Evolutionary conservation across 2,888 invertebrate genomes (phyloP), one percentile per base, ranked within the genome.

Genomic region (Amphimallon solstitiale): DNA sequence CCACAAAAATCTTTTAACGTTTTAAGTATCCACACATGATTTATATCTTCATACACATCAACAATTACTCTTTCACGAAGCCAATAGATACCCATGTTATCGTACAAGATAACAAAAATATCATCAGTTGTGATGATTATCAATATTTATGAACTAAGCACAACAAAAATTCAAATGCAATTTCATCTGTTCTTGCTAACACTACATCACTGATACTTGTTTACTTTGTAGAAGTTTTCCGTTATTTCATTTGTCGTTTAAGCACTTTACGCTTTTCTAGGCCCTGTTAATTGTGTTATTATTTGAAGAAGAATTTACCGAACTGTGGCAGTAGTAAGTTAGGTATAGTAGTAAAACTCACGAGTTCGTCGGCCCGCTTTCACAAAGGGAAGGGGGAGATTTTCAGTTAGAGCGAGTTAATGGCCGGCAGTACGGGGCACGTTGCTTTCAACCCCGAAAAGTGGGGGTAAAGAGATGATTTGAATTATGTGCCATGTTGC

Each of bases 391-490:
- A 37, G 14, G 67, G 63, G 15, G 45, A 48, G 56, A 45, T 46
- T 64, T 64, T 64, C 64, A 67, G 65, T 61, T 61, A 54, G 65
- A 54, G 51, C 51, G 68, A 70, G 72, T 69, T 71, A 74, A 72
- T 72, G 74, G 74, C 72, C 69, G 72, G 62, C 61, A 48, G 69
- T 66, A 63, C 68, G 66, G 56, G 56, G 43, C 56, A 56, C 43
- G 65, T 66, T 63, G 66, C 68, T 70, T 72, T 66, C 71, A 71
- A 70, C 73, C 71, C 56, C 73, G 64, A 65, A 69, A 67, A 63
- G 72, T 71, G 56, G 70, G 72, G 71, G 68, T 67, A 63, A 66
- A 54, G 66, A 61, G 70, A 72, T 65, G 70, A 71, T 70, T 69
- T 70, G 70, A 70, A 66, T 69, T 69, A 70, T 72, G 65, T 66